Evolutionary conservation across 2,888 invertebrate species (phyloP), one percentile per base, ranked within the genome.

Genomic region (Conus canariensis): DNA sequence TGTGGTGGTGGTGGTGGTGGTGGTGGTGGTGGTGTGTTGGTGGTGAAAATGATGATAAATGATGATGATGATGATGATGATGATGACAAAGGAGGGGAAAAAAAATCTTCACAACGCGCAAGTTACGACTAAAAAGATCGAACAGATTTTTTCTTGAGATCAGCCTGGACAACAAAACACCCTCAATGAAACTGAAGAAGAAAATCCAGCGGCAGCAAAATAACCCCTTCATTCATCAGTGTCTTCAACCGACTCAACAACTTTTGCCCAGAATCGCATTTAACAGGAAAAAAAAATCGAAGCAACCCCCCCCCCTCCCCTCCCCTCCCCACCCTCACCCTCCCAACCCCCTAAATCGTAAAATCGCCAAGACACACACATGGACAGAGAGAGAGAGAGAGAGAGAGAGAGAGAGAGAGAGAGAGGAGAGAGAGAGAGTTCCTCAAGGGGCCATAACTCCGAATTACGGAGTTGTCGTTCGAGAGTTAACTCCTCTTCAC

Each of bases 371-470:
- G 85, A 89, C 83, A 83, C n/a, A 83, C 64, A 89, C 85, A 45
- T 58, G 64, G 64, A 45, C 45, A 45, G 45, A 45, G 45, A 45
- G 45, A 45, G 45, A 45, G 45, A 45, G 45, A 45, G 45, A 45
- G 45, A 45, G 45, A 45, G 30, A n/a, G n/a, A n/a, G n/a, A n/a
- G n/a, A n/a, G n/a, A n/a, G 45, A 45, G 45, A 45, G 45, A 45
- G 45, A 45, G 45, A 45, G 45, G 45, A 45, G 45, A 45, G 45
- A 45, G 45, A 45, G 45, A 4, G 45, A 45, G 45, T 77, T 85
- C 85, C 89, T 89, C 89, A 58, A 89, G 89, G 89, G 89, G 85
- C 89, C 74, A 85, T 89, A 89, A 89, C 89, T 58, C 74, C 10
- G 89, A n/a, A 89, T 89, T 89, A 89, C 85, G 67, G 89, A 89